Evolutionary conservation across 1,140 invertebrate genomes (phyloP), one percentile per base, ranked within the genome.

Genomic region (Anastatus disparis): DNA sequence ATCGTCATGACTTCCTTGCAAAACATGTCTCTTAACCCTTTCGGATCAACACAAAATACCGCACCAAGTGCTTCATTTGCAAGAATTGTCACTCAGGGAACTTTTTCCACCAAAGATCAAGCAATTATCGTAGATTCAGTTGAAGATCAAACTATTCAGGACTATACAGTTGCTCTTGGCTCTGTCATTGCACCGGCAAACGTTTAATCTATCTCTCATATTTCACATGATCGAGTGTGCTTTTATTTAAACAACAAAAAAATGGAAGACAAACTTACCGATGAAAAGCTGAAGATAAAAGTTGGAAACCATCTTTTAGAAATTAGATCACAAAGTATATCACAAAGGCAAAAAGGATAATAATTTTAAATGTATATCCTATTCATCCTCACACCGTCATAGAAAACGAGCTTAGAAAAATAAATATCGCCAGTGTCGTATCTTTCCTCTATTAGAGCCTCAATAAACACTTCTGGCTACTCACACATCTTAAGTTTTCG

Each of bases 71-170:
- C n/a, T n/a, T n/a, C n/a, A n/a, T n/a, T n/a, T n/a, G n/a, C n/a
- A n/a, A n/a, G n/a, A n/a, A n/a, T 38, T 6, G 35, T 38, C 12
- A 6, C 7, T 4, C 44, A 46, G n/a, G 12, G 12, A 20, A 4
- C 12, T 2, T 68, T 72, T 20, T 52, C 71, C 1, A 72, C 64
- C 4, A 74, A 74, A 58, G 59, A 74, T 2, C 72, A 73, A 52
- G 73, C 71, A 20, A 64, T 76, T 22, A 44, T 76, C 9, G 42
- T 74, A 0, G 68, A 74, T 38, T 38, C 65, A 15, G 59, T 70
- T 2, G 68, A 74, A 2, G 73, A 64, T 31, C 22, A 50, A 1
- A 2, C 50, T n/a, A 44, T 74, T 0, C 63, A 74, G 52, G 70
- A 73, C 2, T 76, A 76, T 20, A 68, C 42, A n/a, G 22, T 12